A percentile compares a stretch with the other conserved stretches of the same genome.
Evolutionary conservation across 1,140 invertebrate species (phyloP).

Genomic region (Ctenoplectra terminalis): DNA sequence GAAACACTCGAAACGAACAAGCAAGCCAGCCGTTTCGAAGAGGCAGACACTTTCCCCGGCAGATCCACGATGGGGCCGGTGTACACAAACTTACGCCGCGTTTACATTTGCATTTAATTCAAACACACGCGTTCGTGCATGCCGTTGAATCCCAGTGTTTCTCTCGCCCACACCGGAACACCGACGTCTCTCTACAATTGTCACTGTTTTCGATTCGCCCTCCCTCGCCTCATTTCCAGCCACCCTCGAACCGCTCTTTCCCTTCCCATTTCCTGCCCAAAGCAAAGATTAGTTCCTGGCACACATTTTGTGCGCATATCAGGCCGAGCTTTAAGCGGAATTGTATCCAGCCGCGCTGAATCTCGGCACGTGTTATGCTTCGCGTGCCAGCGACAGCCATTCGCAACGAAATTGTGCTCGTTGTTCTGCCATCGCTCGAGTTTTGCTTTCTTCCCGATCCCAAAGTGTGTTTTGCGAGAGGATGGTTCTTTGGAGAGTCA

Average conservation of each 20-base stretch:
- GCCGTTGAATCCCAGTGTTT: conserved; percentile 13
- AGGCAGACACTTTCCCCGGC: conserved; percentile 9
- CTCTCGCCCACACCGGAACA: background rate
- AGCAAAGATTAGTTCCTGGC: conserved; percentile 46
- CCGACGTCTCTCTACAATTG: conserved; percentile 16
- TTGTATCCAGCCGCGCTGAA: conserved; percentile 10
- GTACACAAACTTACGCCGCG: conserved; percentile 11
- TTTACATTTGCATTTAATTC: conserved; percentile 54
- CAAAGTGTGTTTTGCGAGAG: too few species aligned
- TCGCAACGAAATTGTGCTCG: background rate
- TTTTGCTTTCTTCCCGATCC: background rate
- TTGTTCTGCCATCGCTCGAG: background rate
- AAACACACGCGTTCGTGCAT: conserved; percentile 32
- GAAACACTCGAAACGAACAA: conserved; percentile 16
- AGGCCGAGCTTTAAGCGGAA: conserved; percentile 34
- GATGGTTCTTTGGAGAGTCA: background rate
- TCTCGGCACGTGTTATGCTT: conserved; percentile 11
- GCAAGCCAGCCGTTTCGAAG: background rate
- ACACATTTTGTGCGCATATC: conserved; percentile 27
- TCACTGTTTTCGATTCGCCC: conserved; percentile 36
- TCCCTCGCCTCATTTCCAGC: background rate
- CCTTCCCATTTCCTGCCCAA: conserved; percentile 4
- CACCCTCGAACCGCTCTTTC: background rate
- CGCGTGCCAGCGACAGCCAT: conserved; percentile 20
- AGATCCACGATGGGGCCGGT: background rate